phyloP scores from a whole-genome alignment of 2,888 invertebrate genomes.

The Gisinianus flammeolus region DNA sequence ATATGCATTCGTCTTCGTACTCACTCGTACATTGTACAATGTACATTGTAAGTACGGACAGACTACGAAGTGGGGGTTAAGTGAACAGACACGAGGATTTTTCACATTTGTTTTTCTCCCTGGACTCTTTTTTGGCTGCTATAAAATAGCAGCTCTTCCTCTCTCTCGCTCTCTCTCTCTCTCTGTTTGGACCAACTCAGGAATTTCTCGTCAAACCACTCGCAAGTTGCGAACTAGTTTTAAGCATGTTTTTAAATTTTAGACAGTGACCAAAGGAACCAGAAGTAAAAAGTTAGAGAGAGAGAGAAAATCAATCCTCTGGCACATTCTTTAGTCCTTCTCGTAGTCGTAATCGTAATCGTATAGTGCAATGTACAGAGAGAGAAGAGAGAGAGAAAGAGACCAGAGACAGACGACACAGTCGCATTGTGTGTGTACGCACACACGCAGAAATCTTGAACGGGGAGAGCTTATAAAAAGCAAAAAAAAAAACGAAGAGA shows the following conservation, averaged over 20 bases:
- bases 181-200: conserved; percentile 7
- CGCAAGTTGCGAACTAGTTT: conserved; percentile 37
- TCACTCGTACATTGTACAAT: too few species aligned
- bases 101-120: background rate
- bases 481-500: background rate
- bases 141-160: background rate
- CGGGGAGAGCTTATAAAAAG: background rate
- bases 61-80: background rate
- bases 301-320: conserved; percentile 27
- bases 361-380: background rate
- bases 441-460: background rate
- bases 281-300: background rate
- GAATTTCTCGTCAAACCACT: conserved; percentile 38
- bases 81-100: conserved; percentile 8
- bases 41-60: too few species aligned
- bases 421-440: background rate
- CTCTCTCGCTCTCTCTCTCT: background rate
- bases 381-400: background rate
- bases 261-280: conserved; percentile 19
- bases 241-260: conserved; percentile 28
- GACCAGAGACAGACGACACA: background rate
- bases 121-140: background rate
- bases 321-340: conserved; percentile 11
- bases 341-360: too few species aligned
- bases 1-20: too few species aligned